These are phyloP conservation scores for Hypolimnas misippus DNA, from an alignment of 2,888 invertebrate genomes.

Conservation along the genomic window DNA sequence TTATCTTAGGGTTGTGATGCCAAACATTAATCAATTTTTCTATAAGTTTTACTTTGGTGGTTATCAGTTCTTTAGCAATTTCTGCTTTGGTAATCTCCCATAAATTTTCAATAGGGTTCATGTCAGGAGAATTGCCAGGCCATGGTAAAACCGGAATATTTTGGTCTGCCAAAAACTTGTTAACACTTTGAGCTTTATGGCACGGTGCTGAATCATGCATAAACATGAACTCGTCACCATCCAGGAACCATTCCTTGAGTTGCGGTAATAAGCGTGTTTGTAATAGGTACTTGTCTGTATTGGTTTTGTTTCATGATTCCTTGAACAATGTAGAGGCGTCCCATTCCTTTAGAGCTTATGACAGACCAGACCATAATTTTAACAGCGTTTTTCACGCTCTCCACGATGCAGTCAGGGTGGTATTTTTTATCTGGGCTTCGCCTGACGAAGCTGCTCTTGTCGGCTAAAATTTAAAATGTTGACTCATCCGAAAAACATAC, in stretches of 20 bases:
- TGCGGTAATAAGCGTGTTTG: background rate
- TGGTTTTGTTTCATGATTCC: background rate
- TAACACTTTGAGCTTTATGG: background rate
- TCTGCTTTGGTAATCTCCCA: slow-evolving; percentile 44
- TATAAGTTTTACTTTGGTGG: slow-evolving; percentile 19
- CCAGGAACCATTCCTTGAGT: background rate
- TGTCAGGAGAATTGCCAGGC: slow-evolving; percentile 40
- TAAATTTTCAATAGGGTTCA: slow-evolving; percentile 45
- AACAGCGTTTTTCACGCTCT: background rate
- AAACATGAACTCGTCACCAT: background rate
- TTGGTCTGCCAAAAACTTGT: background rate
- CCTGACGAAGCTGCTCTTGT: background rate
- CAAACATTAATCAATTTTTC: background rate
- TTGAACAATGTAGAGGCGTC: background rate
- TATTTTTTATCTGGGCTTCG: background rate
- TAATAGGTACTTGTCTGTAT: background rate
- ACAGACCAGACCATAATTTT: background rate
- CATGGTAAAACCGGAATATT: slow-evolving; percentile 24
- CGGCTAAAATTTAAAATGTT: background rate
- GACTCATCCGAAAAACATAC: no score
- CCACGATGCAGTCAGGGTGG: background rate
- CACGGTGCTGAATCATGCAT: background rate
- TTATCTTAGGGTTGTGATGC: background rate
- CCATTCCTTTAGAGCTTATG: background rate
- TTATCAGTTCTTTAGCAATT: slow-evolving; percentile 41